A percentile compares a stretch with the other conserved stretches of the same genome.
Evolutionary conservation across 2,888 invertebrate genomes (phyloP).

Genomic region (Caenorhabditis angaria): DNA sequence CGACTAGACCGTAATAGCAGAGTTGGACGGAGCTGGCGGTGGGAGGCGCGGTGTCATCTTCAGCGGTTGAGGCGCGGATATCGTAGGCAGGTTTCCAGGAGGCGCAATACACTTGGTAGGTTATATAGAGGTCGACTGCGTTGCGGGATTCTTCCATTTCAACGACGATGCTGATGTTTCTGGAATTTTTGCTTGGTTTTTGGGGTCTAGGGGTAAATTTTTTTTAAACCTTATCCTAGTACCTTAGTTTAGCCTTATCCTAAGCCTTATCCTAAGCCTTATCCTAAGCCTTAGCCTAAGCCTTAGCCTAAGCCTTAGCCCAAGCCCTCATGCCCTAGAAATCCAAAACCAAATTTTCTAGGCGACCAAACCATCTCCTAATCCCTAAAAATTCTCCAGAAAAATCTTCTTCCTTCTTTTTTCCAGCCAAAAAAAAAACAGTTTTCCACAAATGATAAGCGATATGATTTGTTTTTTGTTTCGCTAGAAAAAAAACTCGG

Average conservation of each 20-base stretch:
- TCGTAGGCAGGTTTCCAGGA: constrained; percentile 74
- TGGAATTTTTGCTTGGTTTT: constrained; percentile 46
- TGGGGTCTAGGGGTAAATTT: not conserved
- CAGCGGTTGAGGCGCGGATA: constrained; percentile 72
- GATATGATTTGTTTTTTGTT: too few species aligned
- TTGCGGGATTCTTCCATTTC: constrained; percentile 68
- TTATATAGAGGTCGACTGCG: constrained; percentile 67
- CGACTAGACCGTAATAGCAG: constrained; percentile 73
- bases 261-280: too few species aligned
- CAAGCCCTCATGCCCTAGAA: too few species aligned
- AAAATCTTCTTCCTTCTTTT: constrained; percentile 17
- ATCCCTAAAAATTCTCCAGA: constrained; percentile 9
- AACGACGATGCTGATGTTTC: constrained; percentile 72
- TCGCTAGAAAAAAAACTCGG: too few species aligned
- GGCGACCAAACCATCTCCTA: constrained; percentile 11
- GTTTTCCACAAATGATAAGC: constrained; percentile 11
- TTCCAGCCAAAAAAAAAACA: constrained; percentile 6
- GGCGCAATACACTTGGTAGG: constrained; percentile 73
- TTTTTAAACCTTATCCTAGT: constrained; percentile 7
- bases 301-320: too few species aligned
- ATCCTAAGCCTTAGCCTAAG: too few species aligned
- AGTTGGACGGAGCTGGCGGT: constrained; percentile 59
- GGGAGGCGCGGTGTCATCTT: constrained; percentile 62
- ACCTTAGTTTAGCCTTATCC: too few species aligned
- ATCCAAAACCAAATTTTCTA: not conserved